Base-by-base conservation (phyloP, 2,797 vertebrate genomes). In the Phalloptychus januarius region DNA sequence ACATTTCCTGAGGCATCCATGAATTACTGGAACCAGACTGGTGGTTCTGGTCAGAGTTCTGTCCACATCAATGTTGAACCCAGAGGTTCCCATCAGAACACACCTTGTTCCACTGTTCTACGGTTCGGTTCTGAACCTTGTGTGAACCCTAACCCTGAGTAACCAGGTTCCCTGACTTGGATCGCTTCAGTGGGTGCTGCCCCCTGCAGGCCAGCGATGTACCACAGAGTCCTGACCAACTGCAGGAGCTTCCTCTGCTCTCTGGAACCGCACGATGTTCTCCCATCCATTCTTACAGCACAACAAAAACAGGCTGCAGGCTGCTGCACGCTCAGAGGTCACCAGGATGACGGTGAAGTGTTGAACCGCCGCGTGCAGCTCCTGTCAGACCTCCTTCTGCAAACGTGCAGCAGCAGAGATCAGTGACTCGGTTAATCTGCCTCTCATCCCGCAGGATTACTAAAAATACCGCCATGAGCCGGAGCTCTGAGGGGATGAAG, bases 391-490 rank as follows among this genome's bases (percentile, higher is more conserved):
- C 20, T 15, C 7, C 36, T 44, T 78, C 78, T 71, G 71, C 86
- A 86, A 86, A 88, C 85, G 83, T 84, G 90, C 80, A 2, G 42
- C 71, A 71, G 83, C 82, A 85, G 79, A 93, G 88, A 91, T 92
- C 89, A 83, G 80, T 89, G 82, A 85, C 73, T 83, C 36, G 0
- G 74, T 79, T 93, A 92, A 93, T 91, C 94, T 89, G 82, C 84
- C 79, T 89, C 85, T 93, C 72, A 93, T 92, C 89, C 92, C 18
- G 72, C 81, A 78, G 91, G 94, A 94, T 93, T 91, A 90, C 95
- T 90, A 95, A 94, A 95, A 95, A 95, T 95, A 96, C 45, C 67
- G 46, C 75, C 50, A 92, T 93, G 87, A 91, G 84, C 82, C 65
- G 44, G 25, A 12, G 33, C 72, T 52, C 65, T 95, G 95, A 95